These are phyloP conservation scores for Oreocharis arfaki DNA, from an alignment of 2,113 vertebrate genomes.

Conservation along the genomic window DNA sequence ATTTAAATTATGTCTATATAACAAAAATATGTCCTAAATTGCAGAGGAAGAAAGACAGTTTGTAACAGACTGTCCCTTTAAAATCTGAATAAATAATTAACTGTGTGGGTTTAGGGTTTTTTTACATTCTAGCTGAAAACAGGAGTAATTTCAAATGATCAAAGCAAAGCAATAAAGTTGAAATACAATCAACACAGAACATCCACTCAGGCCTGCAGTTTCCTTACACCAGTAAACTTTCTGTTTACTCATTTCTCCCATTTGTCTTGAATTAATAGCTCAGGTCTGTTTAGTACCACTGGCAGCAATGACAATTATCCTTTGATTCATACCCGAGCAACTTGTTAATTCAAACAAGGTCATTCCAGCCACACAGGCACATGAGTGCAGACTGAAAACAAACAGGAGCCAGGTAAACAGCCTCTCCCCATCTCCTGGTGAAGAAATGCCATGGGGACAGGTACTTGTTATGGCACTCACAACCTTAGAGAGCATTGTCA, in stretches of 20 bases:
- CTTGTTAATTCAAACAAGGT: conserved; percentile 44
- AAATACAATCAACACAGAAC: background rate
- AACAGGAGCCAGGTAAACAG: conserved; percentile 17
- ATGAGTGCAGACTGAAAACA: conserved; percentile 21
- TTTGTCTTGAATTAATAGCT: conserved; percentile 48
- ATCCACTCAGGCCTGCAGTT: background rate
- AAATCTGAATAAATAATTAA: background rate
- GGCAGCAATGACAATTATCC: conserved; percentile 32
- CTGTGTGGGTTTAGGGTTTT: background rate
- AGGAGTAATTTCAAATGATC: conserved; percentile 24
- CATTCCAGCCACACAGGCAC: background rate
- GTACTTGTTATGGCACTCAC: background rate
- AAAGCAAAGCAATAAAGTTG: conserved; percentile 38
- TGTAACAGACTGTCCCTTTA: background rate
- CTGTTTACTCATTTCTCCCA: conserved; percentile 47
- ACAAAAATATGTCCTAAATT: background rate
- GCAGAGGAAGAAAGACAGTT: background rate
- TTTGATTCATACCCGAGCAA: conserved; percentile 11
- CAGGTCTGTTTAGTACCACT: conserved; percentile 43
- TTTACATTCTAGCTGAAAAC: background rate
- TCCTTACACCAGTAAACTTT: conserved; percentile 30
- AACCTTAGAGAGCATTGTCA: background rate
- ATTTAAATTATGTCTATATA: background rate
- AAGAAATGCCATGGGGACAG: background rate
- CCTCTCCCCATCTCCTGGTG: background rate